Evolutionary conservation across 2,113 vertebrate species (phyloP).

Genomic region (Ovibos moschatus): DNA sequence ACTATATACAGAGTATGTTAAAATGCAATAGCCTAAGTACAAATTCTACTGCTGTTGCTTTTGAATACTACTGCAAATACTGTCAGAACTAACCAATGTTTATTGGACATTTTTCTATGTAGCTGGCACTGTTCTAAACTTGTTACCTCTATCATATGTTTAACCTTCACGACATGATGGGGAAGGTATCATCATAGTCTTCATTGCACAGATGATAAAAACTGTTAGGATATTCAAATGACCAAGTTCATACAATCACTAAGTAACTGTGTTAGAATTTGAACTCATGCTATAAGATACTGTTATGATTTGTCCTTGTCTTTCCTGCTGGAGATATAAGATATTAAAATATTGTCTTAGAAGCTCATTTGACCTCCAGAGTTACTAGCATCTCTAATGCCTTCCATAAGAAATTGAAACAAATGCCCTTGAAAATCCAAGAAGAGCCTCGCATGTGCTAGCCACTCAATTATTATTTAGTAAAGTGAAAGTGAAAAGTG

Average conservation of each 20-base stretch:
- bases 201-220: background rate
- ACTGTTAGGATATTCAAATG: background rate
- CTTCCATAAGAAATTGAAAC: background rate
- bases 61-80: background rate
- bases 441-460: background rate
- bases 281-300: background rate
- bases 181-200: background rate
- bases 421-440: slow-evolving; percentile 9
- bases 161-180: background rate
- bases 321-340: background rate
- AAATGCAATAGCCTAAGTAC: background rate
- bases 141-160: background rate
- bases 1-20: background rate
- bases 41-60: background rate
- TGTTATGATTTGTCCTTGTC: background rate
- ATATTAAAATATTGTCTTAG: background rate
- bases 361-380: background rate
- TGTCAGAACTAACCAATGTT: background rate
- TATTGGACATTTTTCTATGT: background rate
- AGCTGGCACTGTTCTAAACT: background rate
- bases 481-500: background rate
- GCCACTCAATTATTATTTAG: background rate
- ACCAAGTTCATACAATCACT: background rate
- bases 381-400: background rate
- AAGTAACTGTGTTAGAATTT: background rate